Evolutionary conservation across 2,888 invertebrate genomes (phyloP).

Genomic region (Norana najaformis): DNA sequence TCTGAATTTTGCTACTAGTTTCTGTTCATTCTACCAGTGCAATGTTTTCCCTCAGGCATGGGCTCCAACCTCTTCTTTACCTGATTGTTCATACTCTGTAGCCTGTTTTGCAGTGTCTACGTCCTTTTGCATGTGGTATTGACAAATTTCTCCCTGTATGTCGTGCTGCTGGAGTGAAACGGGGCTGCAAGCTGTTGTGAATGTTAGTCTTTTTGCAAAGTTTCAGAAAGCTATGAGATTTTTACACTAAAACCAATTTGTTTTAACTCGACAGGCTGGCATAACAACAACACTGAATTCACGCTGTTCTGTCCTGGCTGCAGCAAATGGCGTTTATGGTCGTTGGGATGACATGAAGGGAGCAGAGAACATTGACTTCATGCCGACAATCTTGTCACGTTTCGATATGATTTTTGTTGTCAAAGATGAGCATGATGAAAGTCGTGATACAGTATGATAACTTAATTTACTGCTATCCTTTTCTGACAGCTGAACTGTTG

Average conservation of each 20-base stretch:
- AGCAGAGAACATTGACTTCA: slow-evolving; percentile 97
- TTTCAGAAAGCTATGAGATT: neutral
- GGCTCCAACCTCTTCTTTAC: too few species aligned
- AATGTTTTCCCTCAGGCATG: too few species aligned
- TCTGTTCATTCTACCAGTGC: too few species aligned
- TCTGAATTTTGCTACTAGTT: too few species aligned
- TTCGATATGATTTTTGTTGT: slow-evolving; percentile 99
- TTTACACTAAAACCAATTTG: neutral
- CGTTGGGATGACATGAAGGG: slow-evolving; percentile 98
- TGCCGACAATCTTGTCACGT: slow-evolving; percentile 98
- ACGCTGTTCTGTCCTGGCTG: slow-evolving; percentile 96
- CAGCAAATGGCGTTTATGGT: slow-evolving; percentile 96
- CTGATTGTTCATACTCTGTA: too few species aligned
- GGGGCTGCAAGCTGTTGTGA: neutral
- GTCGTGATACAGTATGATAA: slow-evolving; percentile 74
- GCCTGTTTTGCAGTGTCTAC: too few species aligned
- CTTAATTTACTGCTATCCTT: neutral
- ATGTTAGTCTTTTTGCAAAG: neutral
- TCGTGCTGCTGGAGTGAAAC: too few species aligned
- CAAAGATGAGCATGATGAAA: slow-evolving; percentile 91
- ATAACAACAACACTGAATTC: slow-evolving; percentile 98
- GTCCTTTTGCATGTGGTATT: too few species aligned
- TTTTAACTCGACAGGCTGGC: slow-evolving; percentile 73
- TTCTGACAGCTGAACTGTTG: neutral
- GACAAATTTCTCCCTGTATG: too few species aligned